Conservation (phyloP, 2,797 vertebrate species). For the Microctenopoma steveboyesi region DNA sequence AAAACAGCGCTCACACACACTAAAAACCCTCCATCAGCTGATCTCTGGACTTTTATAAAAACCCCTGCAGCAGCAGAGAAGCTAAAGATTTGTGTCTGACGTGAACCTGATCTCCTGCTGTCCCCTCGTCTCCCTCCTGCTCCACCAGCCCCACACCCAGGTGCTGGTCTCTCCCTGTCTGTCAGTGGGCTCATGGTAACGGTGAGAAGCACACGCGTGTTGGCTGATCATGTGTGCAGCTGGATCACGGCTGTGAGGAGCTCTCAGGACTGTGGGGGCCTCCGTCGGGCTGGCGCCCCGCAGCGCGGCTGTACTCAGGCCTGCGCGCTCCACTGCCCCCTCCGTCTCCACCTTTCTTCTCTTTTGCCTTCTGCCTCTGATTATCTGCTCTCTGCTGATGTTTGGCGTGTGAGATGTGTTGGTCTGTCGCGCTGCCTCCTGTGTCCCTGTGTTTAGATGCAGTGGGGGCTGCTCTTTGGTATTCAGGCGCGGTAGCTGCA, state of each 20-base stretch:
- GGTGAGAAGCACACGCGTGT: too few species aligned
- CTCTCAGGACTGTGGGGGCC: neutral
- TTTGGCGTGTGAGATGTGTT: conserved; percentile 46
- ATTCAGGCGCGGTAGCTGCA: conserved; percentile 28
- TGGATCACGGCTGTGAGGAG: neutral
- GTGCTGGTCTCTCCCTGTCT: too few species aligned
- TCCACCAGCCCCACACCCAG: too few species aligned
- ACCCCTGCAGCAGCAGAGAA: too few species aligned
- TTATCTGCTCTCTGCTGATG: conserved; percentile 41
- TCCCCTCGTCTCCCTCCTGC: too few species aligned
- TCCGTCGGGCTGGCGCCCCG: conserved; percentile 18
- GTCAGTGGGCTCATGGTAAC: too few species aligned
- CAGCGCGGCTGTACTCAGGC: conserved; percentile 28
- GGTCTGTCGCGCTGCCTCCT: conserved; percentile 15
- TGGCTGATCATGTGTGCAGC: neutral
- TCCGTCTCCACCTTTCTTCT: neutral
- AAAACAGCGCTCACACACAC: neutral
- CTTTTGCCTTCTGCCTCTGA: conserved; percentile 24
- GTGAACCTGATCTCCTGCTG: too few species aligned
- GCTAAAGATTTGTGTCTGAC: too few species aligned
- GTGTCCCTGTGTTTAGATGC: conserved; percentile 33
- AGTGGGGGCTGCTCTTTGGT: conserved; percentile 51
- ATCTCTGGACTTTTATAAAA: neutral
- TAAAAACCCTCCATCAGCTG: neutral
- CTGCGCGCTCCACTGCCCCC: conserved; percentile 9